Evolutionary conservation across 2,888 invertebrate genomes (phyloP).

Genomic region (Aphodius granarius): DNA sequence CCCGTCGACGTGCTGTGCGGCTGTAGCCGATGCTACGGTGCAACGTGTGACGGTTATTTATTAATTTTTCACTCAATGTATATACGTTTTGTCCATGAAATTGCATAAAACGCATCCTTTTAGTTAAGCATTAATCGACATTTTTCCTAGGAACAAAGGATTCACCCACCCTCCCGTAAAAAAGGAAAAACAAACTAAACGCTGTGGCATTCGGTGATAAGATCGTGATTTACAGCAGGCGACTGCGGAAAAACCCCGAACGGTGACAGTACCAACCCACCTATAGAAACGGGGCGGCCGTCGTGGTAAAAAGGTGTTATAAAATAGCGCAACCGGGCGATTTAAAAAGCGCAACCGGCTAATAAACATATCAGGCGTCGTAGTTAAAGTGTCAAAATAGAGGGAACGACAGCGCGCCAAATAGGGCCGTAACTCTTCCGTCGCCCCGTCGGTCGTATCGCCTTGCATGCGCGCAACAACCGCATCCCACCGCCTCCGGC

Average conservation of each 20-base stretch:
- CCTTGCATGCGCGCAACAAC: constrained; percentile 12
- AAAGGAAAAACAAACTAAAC: background rate
- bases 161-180: no score
- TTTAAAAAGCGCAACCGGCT: background rate
- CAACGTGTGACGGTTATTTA: background rate
- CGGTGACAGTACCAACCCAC: background rate
- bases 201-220: background rate
- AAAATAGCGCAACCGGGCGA: background rate
- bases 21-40: background rate
- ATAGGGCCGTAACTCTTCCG: background rate
- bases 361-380: background rate
- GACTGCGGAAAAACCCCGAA: background rate
- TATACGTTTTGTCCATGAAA: background rate
- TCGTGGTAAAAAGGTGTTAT: background rate
- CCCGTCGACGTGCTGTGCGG: background rate
- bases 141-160: background rate
- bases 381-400: constrained; percentile 19
- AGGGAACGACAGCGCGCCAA: background rate
- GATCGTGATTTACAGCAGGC: background rate
- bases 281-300: background rate
- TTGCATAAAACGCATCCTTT: background rate
- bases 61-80: background rate
- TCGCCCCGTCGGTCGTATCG: background rate
- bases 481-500: constrained; percentile 10
- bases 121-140: background rate